Conservation (phyloP, 2,113 vertebrate genomes). For the Leucosticte australis region DNA sequence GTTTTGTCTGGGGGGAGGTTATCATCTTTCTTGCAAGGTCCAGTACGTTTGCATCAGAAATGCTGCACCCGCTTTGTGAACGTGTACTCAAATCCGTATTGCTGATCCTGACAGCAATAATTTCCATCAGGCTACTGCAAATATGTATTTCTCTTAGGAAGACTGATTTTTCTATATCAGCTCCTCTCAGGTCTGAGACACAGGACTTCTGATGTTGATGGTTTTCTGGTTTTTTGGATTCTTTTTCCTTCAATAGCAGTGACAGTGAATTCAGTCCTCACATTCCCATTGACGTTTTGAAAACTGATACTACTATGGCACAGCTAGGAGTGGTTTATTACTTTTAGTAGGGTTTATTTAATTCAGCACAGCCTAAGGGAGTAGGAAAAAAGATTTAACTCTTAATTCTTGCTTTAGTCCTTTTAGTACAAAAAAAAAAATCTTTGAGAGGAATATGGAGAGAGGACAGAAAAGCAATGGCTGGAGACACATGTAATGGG, state of each 20-base stretch:
- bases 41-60: neutral
- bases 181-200: neutral
- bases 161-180: neutral
- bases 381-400: conserved; percentile 65
- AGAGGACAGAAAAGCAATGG: neutral
- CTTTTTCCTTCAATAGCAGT: conserved; percentile 1
- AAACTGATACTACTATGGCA: conserved; percentile 57
- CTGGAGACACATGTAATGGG: conserved; percentile 2
- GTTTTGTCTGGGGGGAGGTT: neutral
- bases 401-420: conserved; percentile 64
- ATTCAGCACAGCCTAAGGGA: conserved; percentile 62
- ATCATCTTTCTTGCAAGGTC: neutral
- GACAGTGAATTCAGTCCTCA: conserved; percentile 51
- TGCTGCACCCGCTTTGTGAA: neutral
- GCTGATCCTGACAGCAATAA: neutral
- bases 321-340: conserved; percentile 70
- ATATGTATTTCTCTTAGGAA: neutral
- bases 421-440: conserved; percentile 71
- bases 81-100: neutral
- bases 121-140: neutral
- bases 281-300: conserved; percentile 67
- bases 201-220: neutral
- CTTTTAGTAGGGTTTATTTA: conserved; percentile 73
- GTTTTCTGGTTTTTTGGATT: conserved; percentile 19
- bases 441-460: conserved; percentile 38